Conservation (phyloP, 2,797 vertebrate genomes). For the Cheirogaleus major region DNA sequence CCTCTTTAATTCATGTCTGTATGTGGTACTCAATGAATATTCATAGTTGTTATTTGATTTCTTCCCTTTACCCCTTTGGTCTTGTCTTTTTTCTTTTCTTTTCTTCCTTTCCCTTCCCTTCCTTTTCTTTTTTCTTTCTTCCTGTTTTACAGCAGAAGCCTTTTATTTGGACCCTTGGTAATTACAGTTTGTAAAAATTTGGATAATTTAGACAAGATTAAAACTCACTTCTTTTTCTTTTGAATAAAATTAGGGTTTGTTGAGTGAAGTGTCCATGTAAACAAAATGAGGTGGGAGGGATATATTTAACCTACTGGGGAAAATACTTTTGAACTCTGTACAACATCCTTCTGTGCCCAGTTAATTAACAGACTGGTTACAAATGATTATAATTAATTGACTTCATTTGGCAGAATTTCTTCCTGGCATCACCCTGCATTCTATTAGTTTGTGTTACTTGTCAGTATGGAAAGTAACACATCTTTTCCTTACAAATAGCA, state of each 20-base stretch:
- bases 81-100: too few species aligned
- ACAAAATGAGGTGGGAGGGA: not conserved
- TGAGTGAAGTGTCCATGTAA: not conserved
- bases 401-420: constrained; percentile 50
- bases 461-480: not conserved
- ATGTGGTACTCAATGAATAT: not conserved
- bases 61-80: not conserved
- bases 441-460: not conserved
- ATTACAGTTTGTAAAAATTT: constrained; percentile 2
- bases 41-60: not conserved
- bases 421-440: not conserved
- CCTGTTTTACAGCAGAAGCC: not conserved
- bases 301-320: not conserved
- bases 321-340: constrained; percentile 43
- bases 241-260: not conserved
- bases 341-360: constrained; percentile 43
- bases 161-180: not conserved
- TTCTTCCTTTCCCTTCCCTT: not conserved
- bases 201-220: not conserved
- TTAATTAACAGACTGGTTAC: constrained; percentile 69
- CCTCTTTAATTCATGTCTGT: not conserved
- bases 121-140: not conserved
- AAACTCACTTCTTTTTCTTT: not conserved
- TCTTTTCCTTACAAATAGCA: not conserved
- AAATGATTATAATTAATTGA: constrained; percentile 57